These are phyloP conservation scores for Sylvicola cinctus DNA, from an alignment of 2,888 invertebrate genomes.

Conservation along the genomic window DNA sequence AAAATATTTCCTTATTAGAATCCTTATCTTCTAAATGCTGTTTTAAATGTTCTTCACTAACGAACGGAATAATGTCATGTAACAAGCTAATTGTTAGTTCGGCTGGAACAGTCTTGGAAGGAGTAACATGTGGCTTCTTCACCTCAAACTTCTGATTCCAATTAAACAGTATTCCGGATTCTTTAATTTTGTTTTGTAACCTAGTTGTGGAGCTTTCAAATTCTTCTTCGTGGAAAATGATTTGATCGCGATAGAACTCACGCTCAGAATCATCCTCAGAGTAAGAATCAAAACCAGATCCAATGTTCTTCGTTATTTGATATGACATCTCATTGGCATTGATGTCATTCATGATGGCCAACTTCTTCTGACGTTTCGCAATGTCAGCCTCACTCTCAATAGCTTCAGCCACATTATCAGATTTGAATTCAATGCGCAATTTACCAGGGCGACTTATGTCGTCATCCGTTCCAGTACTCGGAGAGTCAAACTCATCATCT, in stretches of 20 bases:
- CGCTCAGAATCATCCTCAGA: conserved; percentile 5
- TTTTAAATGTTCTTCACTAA: conserved; percentile 5
- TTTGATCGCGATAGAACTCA: conserved; percentile 5
- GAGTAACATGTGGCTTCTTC: conserved; percentile 1
- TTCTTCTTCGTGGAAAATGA: conserved; percentile 11
- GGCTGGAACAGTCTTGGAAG: not conserved
- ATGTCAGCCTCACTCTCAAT: conserved; percentile 40
- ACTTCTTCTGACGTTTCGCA: conserved; percentile 21
- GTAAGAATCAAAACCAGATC: conserved; percentile 17
- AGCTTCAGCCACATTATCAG: conserved; percentile 70
- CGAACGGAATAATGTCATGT: conserved; percentile 10
- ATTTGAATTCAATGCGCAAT: conserved; percentile 60
- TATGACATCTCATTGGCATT: conserved; percentile 23
- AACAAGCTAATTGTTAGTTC: not conserved
- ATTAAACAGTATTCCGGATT: conserved; percentile 18
- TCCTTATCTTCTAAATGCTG: not conserved
- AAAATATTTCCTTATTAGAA: not conserved
- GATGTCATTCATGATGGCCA: conserved; percentile 22
- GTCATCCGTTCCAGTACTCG: conserved; percentile 26
- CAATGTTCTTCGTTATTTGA: conserved; percentile 21
- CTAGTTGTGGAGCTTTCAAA: conserved; percentile 19
- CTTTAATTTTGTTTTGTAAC: conserved; percentile 16
- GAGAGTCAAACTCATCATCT: conserved; percentile 26
- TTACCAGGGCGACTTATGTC: conserved; percentile 28
- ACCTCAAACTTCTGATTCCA: conserved; percentile 13